phyloP scores from a whole-genome alignment of 2,797 vertebrate genomes.

The Gobionotothen gibberifrons region DNA sequence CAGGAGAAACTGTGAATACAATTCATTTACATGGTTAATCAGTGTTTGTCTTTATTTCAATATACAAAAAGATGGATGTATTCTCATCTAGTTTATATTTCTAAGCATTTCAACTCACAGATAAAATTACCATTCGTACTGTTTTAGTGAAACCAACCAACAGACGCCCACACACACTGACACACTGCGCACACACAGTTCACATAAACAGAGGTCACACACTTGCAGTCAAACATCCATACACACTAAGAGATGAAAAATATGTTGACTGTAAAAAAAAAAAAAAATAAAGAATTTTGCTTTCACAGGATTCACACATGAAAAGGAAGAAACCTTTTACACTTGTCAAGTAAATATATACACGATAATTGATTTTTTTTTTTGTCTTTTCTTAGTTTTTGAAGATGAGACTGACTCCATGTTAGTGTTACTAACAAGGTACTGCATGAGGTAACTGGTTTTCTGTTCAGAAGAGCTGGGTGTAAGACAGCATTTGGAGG shows the following conservation, averaged over 20 bases:
- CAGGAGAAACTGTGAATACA: neutral
- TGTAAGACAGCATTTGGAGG: constrained; percentile 88
- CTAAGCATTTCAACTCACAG: constrained; percentile 80
- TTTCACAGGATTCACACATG: constrained; percentile 81
- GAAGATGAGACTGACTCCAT: constrained; percentile 76
- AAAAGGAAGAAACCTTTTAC: constrained; percentile 79
- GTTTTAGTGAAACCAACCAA: constrained; percentile 70
- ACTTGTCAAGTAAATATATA: constrained; percentile 82
- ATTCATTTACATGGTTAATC: constrained; percentile 67
- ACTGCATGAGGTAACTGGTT: constrained; percentile 93
- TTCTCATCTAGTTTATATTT: constrained; percentile 83
- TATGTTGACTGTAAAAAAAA: constrained; percentile 68
- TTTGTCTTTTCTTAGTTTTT: constrained; percentile 50
- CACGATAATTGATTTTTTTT: constrained; percentile 61
- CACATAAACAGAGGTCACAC: constrained; percentile 77
- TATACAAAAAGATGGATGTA: constrained; percentile 84
- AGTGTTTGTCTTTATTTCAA: constrained; percentile 82
- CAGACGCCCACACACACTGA: constrained; percentile 34
- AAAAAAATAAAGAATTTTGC: constrained; percentile 54
- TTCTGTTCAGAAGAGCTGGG: constrained; percentile 89
- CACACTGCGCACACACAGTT: constrained; percentile 52
- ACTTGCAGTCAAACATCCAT: constrained; percentile 59
- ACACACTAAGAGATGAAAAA: constrained; percentile 72
- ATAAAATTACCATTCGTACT: constrained; percentile 72
- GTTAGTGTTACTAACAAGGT: constrained; percentile 79